Conservation (phyloP, 1,140 invertebrate species). For the Papilio machaon region DNA sequence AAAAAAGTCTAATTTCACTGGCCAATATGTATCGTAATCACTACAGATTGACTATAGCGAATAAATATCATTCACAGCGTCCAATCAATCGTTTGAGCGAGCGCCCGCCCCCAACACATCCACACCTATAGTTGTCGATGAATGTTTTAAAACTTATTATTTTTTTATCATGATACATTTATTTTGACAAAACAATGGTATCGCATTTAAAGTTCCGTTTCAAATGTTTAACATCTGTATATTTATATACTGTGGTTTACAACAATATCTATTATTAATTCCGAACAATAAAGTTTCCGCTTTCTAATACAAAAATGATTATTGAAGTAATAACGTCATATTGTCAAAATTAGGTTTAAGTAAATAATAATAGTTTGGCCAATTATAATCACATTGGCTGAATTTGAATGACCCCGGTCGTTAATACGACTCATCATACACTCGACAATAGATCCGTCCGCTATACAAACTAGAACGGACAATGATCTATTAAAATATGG, state of each 20-base stretch:
- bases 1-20: constrained; percentile 3
- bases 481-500: constrained; percentile 24
- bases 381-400: constrained; percentile 70
- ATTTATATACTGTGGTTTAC: not conserved
- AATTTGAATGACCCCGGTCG: constrained; percentile 55
- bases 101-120: constrained; percentile 47
- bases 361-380: constrained; percentile 55
- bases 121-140: constrained; percentile 37
- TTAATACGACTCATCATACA: constrained; percentile 46
- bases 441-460: constrained; percentile 48
- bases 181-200: constrained; percentile 23
- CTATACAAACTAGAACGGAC: constrained; percentile 40
- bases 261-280: not conserved
- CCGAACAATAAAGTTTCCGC: constrained; percentile 4
- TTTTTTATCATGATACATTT: constrained; percentile 28
- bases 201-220: not conserved
- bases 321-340: constrained; percentile 35
- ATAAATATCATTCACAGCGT: constrained; percentile 66
- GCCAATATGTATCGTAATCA: not conserved
- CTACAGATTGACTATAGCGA: constrained; percentile 47
- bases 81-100: constrained; percentile 61
- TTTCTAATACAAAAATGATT: constrained; percentile 36
- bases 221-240: not conserved
- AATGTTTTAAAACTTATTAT: constrained; percentile 36
- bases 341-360: constrained; percentile 48